phyloP scores from a whole-genome alignment of 2,113 vertebrate species.

The Agapornis roseicollis region DNA sequence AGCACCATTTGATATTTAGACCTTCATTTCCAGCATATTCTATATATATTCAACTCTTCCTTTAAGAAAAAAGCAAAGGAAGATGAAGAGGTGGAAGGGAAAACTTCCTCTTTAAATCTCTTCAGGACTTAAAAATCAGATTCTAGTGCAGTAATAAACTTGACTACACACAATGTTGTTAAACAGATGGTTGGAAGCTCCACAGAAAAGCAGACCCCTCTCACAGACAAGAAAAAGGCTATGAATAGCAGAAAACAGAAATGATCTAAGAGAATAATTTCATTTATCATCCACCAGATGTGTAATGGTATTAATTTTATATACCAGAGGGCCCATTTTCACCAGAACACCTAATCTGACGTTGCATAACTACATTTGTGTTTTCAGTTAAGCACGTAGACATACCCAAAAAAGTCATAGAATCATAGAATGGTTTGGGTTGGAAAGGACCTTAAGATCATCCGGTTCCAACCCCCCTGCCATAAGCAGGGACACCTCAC shows the following conservation, averaged over 20 bases:
- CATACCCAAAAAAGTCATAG: too few species aligned
- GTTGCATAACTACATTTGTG: neutral
- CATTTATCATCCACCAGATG: neutral
- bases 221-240: neutral
- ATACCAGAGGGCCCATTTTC: neutral
- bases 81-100: neutral
- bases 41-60: neutral
- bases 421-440: too few species aligned
- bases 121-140: neutral
- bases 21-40: neutral
- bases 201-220: neutral
- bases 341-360: neutral
- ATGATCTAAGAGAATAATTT: neutral
- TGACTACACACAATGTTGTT: neutral
- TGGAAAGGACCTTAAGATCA: too few species aligned
- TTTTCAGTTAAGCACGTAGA: neutral
- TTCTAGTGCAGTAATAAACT: neutral
- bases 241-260: neutral
- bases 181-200: neutral
- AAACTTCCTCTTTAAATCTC: neutral
- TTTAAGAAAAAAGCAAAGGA: neutral
- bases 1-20: neutral
- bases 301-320: neutral
- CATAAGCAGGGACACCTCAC: too few species aligned
- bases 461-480: too few species aligned